Evolutionary conservation across 2,797 vertebrate genomes (phyloP).

Genomic region (Pipistrellus nathusii): DNA sequence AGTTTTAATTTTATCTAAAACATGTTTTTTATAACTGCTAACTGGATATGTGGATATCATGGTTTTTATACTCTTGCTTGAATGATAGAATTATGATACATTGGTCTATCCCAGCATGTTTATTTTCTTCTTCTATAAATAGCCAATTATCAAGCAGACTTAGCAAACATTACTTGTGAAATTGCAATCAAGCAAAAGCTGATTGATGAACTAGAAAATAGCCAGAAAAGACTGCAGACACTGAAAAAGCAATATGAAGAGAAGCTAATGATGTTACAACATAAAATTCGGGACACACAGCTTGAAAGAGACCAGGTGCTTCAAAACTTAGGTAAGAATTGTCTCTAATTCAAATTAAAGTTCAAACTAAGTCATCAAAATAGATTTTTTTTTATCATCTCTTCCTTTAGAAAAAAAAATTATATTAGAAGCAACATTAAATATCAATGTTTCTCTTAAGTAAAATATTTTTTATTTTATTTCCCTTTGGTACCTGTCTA

Average conservation of each 20-base stretch:
- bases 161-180: slow-evolving; percentile 99
- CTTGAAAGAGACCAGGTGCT: slow-evolving; percentile 97
- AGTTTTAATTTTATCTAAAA: slow-evolving; percentile 6
- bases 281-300: slow-evolving; percentile 97
- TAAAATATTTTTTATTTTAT: slow-evolving; percentile 45
- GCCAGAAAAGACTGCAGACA: slow-evolving; percentile 95
- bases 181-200: slow-evolving; percentile 99
- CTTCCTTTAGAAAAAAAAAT: slow-evolving; percentile 7
- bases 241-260: slow-evolving; percentile 98
- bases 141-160: slow-evolving; percentile 96
- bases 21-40: not conserved
- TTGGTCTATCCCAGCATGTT: slow-evolving; percentile 13
- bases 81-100: not conserved
- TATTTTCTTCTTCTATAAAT: slow-evolving; percentile 65
- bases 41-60: not conserved
- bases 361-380: not conserved
- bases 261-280: slow-evolving; percentile 96
- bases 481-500: not conserved
- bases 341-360: not conserved
- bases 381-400: slow-evolving; percentile 31
- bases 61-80: not conserved
- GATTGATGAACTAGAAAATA: slow-evolving; percentile 98
- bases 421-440: not conserved
- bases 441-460: slow-evolving; percentile 18
- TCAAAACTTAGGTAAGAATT: slow-evolving; percentile 94